Percentiles rank a stretch among this genome's conserved stretches.
Conservation (phyloP, 2,797 vertebrate species). For the Halcyon smyrnensis region DNA sequence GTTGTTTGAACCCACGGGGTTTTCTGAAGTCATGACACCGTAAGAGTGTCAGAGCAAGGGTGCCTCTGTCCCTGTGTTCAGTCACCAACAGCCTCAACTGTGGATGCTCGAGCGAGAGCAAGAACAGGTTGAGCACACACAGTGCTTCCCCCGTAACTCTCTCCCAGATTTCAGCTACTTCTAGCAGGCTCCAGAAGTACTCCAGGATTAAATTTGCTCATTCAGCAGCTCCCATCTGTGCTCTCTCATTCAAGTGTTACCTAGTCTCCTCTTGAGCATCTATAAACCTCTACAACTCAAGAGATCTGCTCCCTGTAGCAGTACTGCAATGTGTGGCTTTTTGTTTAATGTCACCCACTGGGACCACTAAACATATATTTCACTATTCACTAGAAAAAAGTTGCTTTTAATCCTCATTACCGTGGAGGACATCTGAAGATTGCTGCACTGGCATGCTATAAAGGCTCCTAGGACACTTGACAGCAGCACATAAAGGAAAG, state of each 20-base stretch:
- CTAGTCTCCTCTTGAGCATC: neutral
- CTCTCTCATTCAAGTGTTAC: neutral
- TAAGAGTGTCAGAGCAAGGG: neutral
- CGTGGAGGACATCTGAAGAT: neutral
- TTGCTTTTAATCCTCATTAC: neutral
- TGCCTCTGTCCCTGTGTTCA: neutral
- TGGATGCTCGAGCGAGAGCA: neutral
- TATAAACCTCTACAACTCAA: neutral
- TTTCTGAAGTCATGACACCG: neutral
- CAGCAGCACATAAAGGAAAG: neutral
- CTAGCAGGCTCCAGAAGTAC: neutral
- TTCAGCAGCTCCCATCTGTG: neutral
- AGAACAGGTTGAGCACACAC: neutral
- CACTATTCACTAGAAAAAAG: neutral
- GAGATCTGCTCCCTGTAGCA: neutral
- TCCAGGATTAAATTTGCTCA: neutral
- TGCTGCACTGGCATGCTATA: neutral
- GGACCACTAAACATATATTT: neutral
- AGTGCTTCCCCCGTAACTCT: neutral
- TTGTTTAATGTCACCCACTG: neutral
- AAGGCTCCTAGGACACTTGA: neutral
- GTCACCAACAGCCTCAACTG: rapidly evolving
- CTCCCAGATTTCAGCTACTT: neutral
- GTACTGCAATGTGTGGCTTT: neutral
- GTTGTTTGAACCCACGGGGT: neutral